Evolutionary conservation across 2,797 vertebrate species (phyloP), one percentile per base, ranked within the genome.

Genomic region (Enteromius mattozi): DNA sequence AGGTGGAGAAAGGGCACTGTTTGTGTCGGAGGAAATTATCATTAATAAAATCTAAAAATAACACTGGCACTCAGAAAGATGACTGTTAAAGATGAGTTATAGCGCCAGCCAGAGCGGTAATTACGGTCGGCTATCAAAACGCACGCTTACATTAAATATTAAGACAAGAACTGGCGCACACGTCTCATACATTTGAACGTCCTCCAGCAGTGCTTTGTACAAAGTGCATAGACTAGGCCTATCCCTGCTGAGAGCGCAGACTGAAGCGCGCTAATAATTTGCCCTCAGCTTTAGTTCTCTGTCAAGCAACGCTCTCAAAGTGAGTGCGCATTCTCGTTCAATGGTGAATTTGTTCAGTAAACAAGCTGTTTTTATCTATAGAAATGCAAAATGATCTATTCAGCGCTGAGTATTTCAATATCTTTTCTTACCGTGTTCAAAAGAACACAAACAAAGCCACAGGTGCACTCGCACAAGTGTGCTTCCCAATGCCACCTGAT

Each of bases 11-110:
- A 59, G 74, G 61, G 69, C 19, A 70, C 87, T 92, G 92, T 93
- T 94, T 92, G 88, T 88, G 89, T 90, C 71, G 61, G 76, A 79
- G 78, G 87, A 88, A 88, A 88, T 92, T 90, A 91, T 93, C 91
- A 91, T 94, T 91, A 92, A 88, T 90, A 90, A 88, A 90, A 92
- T 92, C 93, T 95, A 94, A 95, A 94, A 95, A 95, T 95, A 94
- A 93, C 92, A 93, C 83, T 85, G 91, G 91, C 89, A 90, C 86
- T 86, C 88, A 89, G 87, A 70, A 74, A 66, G 87, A 90, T 85
- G 81, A 30, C 74, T 91, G 27, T 27, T 27, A 27, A 27, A 27
- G 27, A 27, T 27, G 93, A 92, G 88, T 90, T 93, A 94, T 91
- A 80, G 87, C 49, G 68, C 4, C 72, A 84, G 82, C 76, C 85